phyloP scores from a whole-genome alignment of 1,140 invertebrate species.

The Mesaphorura yosii region DNA sequence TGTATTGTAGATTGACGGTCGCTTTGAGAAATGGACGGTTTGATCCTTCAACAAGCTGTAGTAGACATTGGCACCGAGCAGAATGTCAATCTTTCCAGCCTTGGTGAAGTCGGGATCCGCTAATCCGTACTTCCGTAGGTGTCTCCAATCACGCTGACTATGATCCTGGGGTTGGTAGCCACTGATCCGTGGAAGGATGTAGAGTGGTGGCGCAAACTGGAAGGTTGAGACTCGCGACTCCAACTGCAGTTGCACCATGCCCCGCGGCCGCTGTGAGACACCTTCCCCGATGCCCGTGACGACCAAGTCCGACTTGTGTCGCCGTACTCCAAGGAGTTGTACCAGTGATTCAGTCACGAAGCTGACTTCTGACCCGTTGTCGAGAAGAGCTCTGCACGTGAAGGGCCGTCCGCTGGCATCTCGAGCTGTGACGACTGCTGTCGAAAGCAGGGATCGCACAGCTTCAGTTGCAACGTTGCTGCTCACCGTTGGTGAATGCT shows the following conservation, averaged over 20 bases:
- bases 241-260: background rate
- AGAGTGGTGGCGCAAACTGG: background rate
- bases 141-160: background rate
- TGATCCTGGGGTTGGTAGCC: too few relatives aligned
- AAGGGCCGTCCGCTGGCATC: background rate
- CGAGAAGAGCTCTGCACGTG: constrained; percentile 5
- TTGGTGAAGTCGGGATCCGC: constrained; percentile 2
- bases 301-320: background rate
- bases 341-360: background rate
- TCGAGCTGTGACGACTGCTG: background rate
- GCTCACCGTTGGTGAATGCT: too few relatives aligned
- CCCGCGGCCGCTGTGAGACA: background rate
- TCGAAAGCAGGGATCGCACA: background rate
- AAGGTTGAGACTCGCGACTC: background rate
- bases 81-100: constrained; percentile 1
- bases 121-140: background rate
- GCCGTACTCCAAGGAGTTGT: background rate
- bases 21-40: background rate
- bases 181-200: background rate
- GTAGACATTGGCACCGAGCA: background rate
- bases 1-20: background rate
- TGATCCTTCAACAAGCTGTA: background rate
- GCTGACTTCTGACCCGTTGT: constrained; percentile 5
- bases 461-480: too few relatives aligned
- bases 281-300: background rate